Evolutionary conservation across 2,797 vertebrate genomes (phyloP), one percentile per base, ranked within the genome.

Genomic region (Emydoidea blandingii): DNA sequence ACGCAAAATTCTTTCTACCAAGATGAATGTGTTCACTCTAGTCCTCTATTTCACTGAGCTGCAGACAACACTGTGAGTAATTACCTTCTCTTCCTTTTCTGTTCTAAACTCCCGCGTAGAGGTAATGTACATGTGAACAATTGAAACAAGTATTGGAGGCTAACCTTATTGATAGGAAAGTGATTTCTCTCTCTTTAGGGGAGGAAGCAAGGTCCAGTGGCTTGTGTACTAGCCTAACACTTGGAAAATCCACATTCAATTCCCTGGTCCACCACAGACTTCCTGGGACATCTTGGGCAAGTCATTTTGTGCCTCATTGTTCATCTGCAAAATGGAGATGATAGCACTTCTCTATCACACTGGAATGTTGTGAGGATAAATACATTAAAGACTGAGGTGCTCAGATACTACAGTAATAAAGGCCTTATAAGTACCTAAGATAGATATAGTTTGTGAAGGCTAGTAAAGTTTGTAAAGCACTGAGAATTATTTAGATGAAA

Each of bases 401-500:
- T 94, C 79, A 56, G 81, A 74, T 87, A 37, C 37, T 25, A n/a
- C 34, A 80, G 9, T 81, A 81, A 56, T 41, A 29, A 16, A 44
- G n/a, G 37, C 5, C 74, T 83, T 90, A 19, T 68, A 68, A 37
- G 19, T 68, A 23, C n/a, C 10, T 91, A 80, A 96, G 54, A 52
- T 12, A 76, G 74, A 81, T 0, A 0, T 25, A 74, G 79, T 25
- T 34, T 93, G 5, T 85, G 91, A 23, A 57, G 29, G 84, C 82
- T 83, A 5, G 5, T 86, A 34, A 50, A 53, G 3, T 79, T 81
- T 89, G 44, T 92, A 89, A 41, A 53, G 89, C 50, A 93, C 62
- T 25, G 47, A 85, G 12, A 16, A 93, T 53, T 91, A 76, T 86
- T 94, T 94, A 90, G 44, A 86, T 92, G 83, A 93, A 95, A 90